Evolutionary conservation across 2,888 invertebrate species (phyloP), one percentile per base, ranked within the genome.

Genomic region (Emesis castigata): DNA sequence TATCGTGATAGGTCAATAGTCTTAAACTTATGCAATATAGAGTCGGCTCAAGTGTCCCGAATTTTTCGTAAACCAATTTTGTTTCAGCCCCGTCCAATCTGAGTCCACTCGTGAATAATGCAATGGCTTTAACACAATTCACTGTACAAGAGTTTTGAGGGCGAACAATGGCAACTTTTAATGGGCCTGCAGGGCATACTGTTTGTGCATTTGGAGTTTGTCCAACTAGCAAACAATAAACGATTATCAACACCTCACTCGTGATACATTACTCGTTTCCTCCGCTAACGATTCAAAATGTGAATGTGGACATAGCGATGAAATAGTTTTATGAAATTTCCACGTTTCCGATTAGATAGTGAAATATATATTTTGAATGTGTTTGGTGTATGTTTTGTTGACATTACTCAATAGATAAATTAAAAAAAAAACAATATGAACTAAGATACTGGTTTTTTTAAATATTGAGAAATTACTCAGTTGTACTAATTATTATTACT

Each of bases 171-270:
- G 82, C 80, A 93, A 93, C 90, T 93, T 93, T 93, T 93, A 93
- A 93, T 93, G 91, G 92, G 90, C 91, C 92, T 90, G 88, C 89
- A 80, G 91, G 91, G 90, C 58, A 68, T 68, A 62, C 29, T 58
- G 58, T 20, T 31, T 31, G 62, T 56, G 61, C 61, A 26, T 61
- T 61, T 61, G 61, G 61, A 61, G 61, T 61, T 61, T 26, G 61
- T 61, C 61, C 61, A 61, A 22, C 58, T 58, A 58, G 22, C 61
- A 61, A 61, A 61, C 61, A 61, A 61, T 61, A 61, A 61, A 26
- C 61, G 22, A 61, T 61, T 61, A 26, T 61, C 61, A 61, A 61
- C 61, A 61, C 61, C 61, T 61, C 58, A 58, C 20, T 20, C 14
- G 61, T 61, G 26, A 61, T 61, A 26, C 26, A 61, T 61, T 61